Base-by-base conservation (phyloP, 2,797 vertebrate genomes). In the Mionectes olivaceus region DNA sequence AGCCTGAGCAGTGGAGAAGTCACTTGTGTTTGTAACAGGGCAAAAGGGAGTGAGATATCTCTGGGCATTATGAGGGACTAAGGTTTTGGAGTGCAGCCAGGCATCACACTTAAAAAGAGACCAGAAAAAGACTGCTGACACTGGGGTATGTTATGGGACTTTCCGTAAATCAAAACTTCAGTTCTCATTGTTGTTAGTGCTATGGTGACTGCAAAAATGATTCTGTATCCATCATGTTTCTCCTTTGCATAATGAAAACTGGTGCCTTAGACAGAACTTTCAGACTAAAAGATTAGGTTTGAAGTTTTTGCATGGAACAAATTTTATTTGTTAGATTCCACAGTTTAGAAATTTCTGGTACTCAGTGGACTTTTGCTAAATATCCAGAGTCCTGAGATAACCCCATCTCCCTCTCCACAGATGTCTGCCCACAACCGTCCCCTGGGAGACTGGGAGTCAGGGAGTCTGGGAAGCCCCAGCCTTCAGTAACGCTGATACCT, bases 391-490 rank as follows among this genome's bases (percentile, higher is more conserved):
- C 70, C 85, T 87, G 41, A 77, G 56, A 61, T 71, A 77, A 89
- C 30, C 43, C 21, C 2, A 1, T 43, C 64, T 87, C 46, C 25
- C 57, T 44, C 22, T 56, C 46, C 19, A 32, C 49, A 60, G 23
- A 55, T 9, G 15, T 50, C 57, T 74, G 47, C 52, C 61, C 11
- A 35, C 16, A 68, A 70, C 55, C 2, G 4, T 75, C 21, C 49
- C n/a, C 46, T 76, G 59, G 56, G 78, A 83, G 33, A 60, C 23
- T 13, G 32, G 52, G 39, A 80, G 37, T 64, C 67, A 39, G 57
- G 22, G 60, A 88, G 46, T 35, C 87, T 76, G 89, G 82, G 59
- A 92, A 94, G 67, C 30, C 71, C 75, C 89, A 69, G 46, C 25
- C 44, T 41, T 35, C 52, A 50, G 16, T 76, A 19, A 80, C 67